phyloP scores from a whole-genome alignment of 2,888 invertebrate genomes.

The Aquatica leii region DNA sequence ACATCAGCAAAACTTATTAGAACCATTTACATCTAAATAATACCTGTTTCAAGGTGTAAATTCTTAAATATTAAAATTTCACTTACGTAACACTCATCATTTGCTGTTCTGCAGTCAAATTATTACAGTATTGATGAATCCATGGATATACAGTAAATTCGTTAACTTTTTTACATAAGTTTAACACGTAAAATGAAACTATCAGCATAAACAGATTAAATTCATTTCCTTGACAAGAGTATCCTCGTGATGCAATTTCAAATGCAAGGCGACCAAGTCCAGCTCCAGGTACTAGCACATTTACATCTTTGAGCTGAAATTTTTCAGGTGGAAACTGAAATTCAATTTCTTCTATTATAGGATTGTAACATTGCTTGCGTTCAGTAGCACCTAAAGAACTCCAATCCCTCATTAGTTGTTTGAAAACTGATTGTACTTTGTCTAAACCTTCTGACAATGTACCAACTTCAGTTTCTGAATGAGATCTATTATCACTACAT shows the following conservation, averaged over 20 bases:
- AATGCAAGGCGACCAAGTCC: constrained; percentile 93
- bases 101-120: constrained; percentile 83
- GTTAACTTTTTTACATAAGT: constrained; percentile 79
- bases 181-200: constrained; percentile 94
- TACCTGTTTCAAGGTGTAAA: no score
- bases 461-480: constrained; percentile 53
- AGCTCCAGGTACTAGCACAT: constrained; percentile 94
- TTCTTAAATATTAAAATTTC: no score
- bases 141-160: constrained; percentile 89
- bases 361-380: constrained; percentile 86
- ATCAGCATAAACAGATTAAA: constrained; percentile 98
- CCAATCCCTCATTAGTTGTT: constrained; percentile 98
- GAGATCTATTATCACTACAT: constrained; percentile 49
- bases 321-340: constrained; percentile 73
- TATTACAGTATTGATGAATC: constrained; percentile 95
- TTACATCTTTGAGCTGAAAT: constrained; percentile 67
- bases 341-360: constrained; percentile 86
- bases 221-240: constrained; percentile 95
- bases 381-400: constrained; percentile 84
- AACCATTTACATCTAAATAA: no score
- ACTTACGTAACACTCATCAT: constrained; percentile 67
- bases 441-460: constrained; percentile 66
- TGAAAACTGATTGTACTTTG: constrained; percentile 92
- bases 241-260: constrained; percentile 91
- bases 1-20: no score